phyloP scores from a whole-genome alignment of 2,888 invertebrate species.

The Leptopterna dolabrata region DNA sequence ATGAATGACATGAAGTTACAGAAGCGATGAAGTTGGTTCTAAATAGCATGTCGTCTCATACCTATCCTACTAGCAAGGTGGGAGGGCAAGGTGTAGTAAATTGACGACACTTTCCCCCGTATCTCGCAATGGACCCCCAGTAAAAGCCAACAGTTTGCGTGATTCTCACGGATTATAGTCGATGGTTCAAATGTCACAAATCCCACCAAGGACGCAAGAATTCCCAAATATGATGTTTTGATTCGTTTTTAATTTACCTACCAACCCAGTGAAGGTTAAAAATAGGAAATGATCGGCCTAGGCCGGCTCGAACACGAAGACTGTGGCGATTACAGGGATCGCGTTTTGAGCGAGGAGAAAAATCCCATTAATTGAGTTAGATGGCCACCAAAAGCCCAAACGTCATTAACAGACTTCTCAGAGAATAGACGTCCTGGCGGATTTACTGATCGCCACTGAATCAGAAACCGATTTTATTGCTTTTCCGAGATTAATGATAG shows the following conservation, averaged over 20 bases:
- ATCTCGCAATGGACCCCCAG: no score
- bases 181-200: no score
- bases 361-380: neutral
- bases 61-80: no score
- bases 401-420: neutral
- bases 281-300: neutral
- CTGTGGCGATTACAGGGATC: neutral
- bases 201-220: neutral
- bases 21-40: no score
- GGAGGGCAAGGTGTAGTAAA: no score
- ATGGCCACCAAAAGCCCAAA: neutral
- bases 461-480: neutral
- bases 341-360: neutral
- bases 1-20: no score
- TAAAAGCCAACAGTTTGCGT: neutral
- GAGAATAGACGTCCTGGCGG: neutral
- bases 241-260: conserved; percentile 1
- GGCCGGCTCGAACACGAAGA: neutral
- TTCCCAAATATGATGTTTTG: neutral
- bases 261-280: neutral
- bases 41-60: no score
- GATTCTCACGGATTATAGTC: neutral
- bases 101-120: no score
- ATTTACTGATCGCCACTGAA: neutral
- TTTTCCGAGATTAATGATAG: neutral